These are phyloP conservation scores for Lepidurus arcticus DNA, from an alignment of 1,140 invertebrate species.

Conservation along the genomic window DNA sequence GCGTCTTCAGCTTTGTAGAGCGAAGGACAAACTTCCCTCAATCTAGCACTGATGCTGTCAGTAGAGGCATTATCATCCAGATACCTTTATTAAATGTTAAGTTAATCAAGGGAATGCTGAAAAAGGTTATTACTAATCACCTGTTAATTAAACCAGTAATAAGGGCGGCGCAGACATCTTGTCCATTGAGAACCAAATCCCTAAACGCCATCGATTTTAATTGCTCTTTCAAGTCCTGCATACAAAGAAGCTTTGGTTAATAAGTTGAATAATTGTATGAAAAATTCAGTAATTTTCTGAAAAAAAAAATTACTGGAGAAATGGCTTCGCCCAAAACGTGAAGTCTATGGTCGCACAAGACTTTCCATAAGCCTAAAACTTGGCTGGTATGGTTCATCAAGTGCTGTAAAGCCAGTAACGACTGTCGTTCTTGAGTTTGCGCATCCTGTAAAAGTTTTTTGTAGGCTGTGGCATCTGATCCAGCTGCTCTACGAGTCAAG, in stretches of 20 bases:
- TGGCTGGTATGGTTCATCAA: slow-evolving; percentile 77
- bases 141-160: slow-evolving; percentile 61
- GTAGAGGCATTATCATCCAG: slow-evolving; percentile 90
- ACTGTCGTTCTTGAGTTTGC: slow-evolving; percentile 55
- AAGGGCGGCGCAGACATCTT: slow-evolving; percentile 68
- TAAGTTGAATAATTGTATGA: not conserved
- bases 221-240: slow-evolving; percentile 57
- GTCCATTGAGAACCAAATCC: slow-evolving; percentile 75
- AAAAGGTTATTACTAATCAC: not conserved
- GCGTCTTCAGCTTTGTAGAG: slow-evolving; percentile 94
- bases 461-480: too few species aligned
- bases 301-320: slow-evolving; percentile 47
- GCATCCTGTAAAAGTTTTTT: slow-evolving; percentile 28
- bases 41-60: slow-evolving; percentile 76
- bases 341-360: slow-evolving; percentile 88
- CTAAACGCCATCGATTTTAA: slow-evolving; percentile 61
- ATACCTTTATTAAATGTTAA: slow-evolving; percentile 55
- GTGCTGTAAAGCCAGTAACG: slow-evolving; percentile 66
- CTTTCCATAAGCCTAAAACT: slow-evolving; percentile 87
- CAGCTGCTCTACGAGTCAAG: not conserved
- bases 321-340: slow-evolving; percentile 62
- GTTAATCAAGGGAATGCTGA: not conserved
- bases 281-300: not conserved
- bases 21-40: slow-evolving; percentile 88
- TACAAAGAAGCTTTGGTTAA: slow-evolving; percentile 32